Evolutionary conservation across 2,888 invertebrate genomes (phyloP).

Genomic region (Thumatha senex): DNA sequence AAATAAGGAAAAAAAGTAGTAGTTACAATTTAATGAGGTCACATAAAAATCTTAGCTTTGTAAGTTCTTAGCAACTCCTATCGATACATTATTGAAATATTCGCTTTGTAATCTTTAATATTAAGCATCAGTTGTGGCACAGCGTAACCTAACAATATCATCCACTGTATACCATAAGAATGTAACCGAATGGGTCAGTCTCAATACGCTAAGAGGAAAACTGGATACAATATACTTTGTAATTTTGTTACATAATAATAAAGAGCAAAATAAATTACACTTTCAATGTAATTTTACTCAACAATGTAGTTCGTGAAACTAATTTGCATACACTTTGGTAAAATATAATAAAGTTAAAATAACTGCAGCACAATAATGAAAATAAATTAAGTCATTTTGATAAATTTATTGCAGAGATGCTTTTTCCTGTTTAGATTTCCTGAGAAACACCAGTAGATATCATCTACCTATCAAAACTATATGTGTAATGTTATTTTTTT

Average conservation of each 20-base stretch:
- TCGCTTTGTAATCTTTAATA: not conserved
- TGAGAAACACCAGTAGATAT: too few relatives aligned
- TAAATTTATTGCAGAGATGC: too few relatives aligned
- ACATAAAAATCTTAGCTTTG: too few relatives aligned
- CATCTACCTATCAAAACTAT: too few relatives aligned
- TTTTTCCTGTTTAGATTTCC: too few relatives aligned
- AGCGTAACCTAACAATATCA: conserved; percentile 1
- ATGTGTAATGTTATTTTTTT: too few relatives aligned
- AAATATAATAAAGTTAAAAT: not conserved
- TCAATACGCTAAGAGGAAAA: conserved; percentile 5
- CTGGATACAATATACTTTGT: not conserved
- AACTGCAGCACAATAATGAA: not conserved
- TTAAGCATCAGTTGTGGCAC: not conserved
- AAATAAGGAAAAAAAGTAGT: too few relatives aligned
- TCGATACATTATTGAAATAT: not conserved
- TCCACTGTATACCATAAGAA: conserved; percentile 4
- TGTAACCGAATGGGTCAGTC: conserved; percentile 8
- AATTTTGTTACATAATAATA: not conserved
- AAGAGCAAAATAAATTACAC: conserved; percentile 6
- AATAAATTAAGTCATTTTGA: not conserved
- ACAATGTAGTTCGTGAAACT: conserved; percentile 1
- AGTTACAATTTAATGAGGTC: too few relatives aligned
- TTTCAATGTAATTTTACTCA: conserved; percentile 6
- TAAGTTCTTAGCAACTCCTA: too few relatives aligned
- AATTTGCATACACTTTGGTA: conserved; percentile 1